Conservation (phyloP, 2,113 vertebrate genomes). For the Columba janthina region DNA sequence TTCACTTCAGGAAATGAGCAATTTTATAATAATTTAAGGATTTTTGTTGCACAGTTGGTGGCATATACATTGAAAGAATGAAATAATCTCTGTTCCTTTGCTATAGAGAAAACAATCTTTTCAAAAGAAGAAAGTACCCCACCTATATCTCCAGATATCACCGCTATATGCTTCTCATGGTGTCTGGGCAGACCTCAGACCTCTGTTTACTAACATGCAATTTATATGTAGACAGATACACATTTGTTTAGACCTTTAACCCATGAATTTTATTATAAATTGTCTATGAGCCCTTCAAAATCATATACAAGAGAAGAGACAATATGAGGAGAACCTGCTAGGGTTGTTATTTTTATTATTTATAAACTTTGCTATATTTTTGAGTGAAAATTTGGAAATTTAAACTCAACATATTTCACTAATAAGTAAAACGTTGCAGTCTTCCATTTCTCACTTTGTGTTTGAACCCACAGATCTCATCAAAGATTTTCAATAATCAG, state of each 20-base stretch:
- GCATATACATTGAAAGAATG: slow-evolving; percentile 28
- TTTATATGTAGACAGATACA: background rate
- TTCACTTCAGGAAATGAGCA: slow-evolving; percentile 68
- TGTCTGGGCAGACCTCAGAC: background rate
- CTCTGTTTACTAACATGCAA: background rate
- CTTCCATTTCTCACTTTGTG: background rate
- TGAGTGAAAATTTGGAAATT: background rate
- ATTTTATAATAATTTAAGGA: slow-evolving; percentile 65
- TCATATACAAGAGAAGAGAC: background rate
- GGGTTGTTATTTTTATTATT: background rate
- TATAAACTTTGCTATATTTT: background rate
- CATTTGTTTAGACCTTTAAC: background rate
- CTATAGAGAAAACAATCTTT: background rate
- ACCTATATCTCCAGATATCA: background rate
- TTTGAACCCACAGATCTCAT: background rate
- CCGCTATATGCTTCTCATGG: background rate
- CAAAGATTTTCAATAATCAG: background rate
- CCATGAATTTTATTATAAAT: background rate
- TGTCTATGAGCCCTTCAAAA: background rate
- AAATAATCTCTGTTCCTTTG: background rate
- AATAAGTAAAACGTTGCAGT: background rate
- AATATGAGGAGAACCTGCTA: background rate
- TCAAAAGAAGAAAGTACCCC: background rate
- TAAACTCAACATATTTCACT: background rate
- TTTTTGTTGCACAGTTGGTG: slow-evolving; percentile 47